These are phyloP conservation scores for Oscheius sp. DNA, from an alignment of 2,888 invertebrate genomes.

Conservation along the genomic window DNA sequence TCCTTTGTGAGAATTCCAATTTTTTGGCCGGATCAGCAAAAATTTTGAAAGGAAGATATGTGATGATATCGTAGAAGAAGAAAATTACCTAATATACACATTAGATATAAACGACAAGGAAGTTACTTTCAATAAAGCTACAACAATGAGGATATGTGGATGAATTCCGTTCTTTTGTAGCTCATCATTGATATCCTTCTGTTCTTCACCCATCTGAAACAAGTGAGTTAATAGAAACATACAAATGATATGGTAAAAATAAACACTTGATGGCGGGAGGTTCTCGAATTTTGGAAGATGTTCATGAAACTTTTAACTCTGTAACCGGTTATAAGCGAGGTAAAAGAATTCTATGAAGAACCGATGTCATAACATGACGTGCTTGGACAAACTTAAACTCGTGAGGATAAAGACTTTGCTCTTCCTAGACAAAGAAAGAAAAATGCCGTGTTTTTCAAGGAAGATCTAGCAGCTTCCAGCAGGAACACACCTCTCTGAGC, in stretches of 20 bases:
- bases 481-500: slow-evolving; percentile 24
- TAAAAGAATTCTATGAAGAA: no score
- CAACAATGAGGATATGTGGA: slow-evolving; percentile 1
- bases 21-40: slow-evolving; percentile 68
- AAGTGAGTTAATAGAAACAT: not conserved
- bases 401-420: no score
- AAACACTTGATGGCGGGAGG: no score
- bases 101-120: not conserved
- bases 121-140: slow-evolving; percentile 13
- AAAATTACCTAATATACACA: slow-evolving; percentile 57
- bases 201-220: slow-evolving; percentile 19
- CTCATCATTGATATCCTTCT: slow-evolving; percentile 14
- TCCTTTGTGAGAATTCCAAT: slow-evolving; percentile 53
- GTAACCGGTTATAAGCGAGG: no score
- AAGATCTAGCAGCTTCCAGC: slow-evolving; percentile 19
- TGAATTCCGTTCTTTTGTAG: slow-evolving; percentile 15
- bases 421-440: no score
- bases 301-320: no score
- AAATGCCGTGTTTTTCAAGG: no score
- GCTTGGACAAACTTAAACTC: no score
- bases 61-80: slow-evolving; percentile 65
- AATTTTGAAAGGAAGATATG: slow-evolving; percentile 67
- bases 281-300: no score
- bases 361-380: no score
- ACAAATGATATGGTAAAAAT: no score